Conservation (phyloP, 2,888 invertebrate species). For the Cotesia congregata region DNA sequence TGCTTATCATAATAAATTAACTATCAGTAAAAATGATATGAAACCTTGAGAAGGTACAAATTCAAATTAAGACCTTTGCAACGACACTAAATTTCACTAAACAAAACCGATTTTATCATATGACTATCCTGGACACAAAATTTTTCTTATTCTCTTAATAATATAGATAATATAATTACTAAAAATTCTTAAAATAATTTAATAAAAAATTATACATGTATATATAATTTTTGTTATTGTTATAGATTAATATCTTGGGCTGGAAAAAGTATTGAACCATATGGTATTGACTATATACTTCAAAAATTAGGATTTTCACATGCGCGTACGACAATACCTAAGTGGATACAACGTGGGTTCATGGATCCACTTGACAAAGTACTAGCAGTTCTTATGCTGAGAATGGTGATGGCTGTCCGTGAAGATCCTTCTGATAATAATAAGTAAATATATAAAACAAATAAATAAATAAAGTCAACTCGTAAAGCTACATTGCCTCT, state of each 20-base stretch:
- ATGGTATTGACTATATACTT: conserved; percentile 97
- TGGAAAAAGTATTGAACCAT: conserved; percentile 97
- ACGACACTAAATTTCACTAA: too few species aligned
- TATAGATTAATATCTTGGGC: conserved; percentile 85
- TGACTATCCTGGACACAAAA: too few species aligned
- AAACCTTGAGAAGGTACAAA: too few species aligned
- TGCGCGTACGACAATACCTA: conserved; percentile 97
- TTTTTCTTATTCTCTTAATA: too few species aligned
- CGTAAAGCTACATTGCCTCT: conserved; percentile 20
- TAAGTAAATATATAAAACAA: conserved; percentile 59
- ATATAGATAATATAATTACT: too few species aligned
- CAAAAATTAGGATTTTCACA: conserved; percentile 98
- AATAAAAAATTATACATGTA: background rate
- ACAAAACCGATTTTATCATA: too few species aligned
- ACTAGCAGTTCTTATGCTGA: conserved; percentile 82
- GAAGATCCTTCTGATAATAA: conserved; percentile 59
- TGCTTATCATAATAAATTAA: too few species aligned
- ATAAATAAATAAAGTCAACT: conserved; percentile 59
- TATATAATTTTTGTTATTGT: conserved; percentile 22
- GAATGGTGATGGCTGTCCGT: conserved; percentile 75
- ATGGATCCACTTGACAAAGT: conserved; percentile 98
- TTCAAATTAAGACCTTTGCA: too few species aligned
- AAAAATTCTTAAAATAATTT: too few species aligned
- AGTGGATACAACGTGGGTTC: conserved; percentile 98
- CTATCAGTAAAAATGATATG: too few species aligned